A percentile compares a stretch with the other conserved stretches of the same genome.
Conservation (phyloP, 2,888 invertebrate species). For the Macaria liturata region DNA sequence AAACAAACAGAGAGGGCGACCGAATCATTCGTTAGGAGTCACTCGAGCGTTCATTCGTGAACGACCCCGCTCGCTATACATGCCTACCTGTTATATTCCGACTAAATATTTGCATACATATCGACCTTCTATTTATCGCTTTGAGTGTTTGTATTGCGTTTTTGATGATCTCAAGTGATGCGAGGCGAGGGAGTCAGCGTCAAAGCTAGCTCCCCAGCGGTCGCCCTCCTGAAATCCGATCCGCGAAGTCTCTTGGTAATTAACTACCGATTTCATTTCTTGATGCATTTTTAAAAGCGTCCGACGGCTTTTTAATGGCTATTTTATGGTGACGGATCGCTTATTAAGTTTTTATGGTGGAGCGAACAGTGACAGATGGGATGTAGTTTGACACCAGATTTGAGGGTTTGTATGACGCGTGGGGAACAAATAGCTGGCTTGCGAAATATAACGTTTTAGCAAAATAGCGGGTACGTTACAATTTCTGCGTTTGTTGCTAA, state of each 20-base stretch:
- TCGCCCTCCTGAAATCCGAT: slow-evolving; percentile 69
- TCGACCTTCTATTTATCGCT: slow-evolving; percentile 46
- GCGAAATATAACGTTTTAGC: slow-evolving; percentile 5
- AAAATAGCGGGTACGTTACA: background rate
- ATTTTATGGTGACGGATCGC: slow-evolving; percentile 83
- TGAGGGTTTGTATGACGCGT: slow-evolving; percentile 51
- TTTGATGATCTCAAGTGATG: slow-evolving; percentile 41
- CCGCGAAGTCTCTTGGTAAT: slow-evolving; percentile 80
- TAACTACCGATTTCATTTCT: slow-evolving; percentile 82
- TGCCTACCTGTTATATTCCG: slow-evolving; percentile 71
- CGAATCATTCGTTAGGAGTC: slow-evolving; percentile 74
- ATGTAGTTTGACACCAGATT: slow-evolving; percentile 80
- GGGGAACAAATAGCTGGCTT: slow-evolving; percentile 26
- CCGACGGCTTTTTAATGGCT: slow-evolving; percentile 82
- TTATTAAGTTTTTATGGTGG: slow-evolving; percentile 81
- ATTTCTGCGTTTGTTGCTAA: too few species aligned
- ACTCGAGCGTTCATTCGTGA: slow-evolving; percentile 75
- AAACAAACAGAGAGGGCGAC: slow-evolving; percentile 50
- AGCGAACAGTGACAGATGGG: slow-evolving; percentile 76
- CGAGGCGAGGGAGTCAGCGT: slow-evolving; percentile 39
- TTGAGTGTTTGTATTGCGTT: slow-evolving; percentile 41
- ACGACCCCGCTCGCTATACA: slow-evolving; percentile 49
- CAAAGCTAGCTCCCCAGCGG: slow-evolving; percentile 37
- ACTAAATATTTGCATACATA: slow-evolving; percentile 81
- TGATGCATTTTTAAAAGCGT: slow-evolving; percentile 82